These are phyloP conservation scores for Machimus atricapillus DNA, from an alignment of 2,888 invertebrate genomes.

Conservation along the genomic window DNA sequence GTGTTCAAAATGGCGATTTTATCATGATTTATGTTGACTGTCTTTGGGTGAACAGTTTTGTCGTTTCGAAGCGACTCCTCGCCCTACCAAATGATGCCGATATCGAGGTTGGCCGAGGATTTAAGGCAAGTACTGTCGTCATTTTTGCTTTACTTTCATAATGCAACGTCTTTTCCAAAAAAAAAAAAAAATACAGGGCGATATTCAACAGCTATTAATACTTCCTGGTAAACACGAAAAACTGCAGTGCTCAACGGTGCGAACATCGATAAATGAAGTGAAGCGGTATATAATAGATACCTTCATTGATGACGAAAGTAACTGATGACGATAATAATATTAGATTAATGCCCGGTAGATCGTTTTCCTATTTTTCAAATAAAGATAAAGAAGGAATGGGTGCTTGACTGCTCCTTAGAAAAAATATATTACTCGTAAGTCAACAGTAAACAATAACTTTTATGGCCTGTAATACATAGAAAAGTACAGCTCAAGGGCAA, in stretches of 20 bases:
- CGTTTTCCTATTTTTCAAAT: slow-evolving; percentile 30
- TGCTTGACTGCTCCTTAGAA: not conserved
- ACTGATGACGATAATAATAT: slow-evolving; percentile 52
- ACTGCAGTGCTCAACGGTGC: slow-evolving; percentile 59
- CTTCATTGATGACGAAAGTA: slow-evolving; percentile 60
- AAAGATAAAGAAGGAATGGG: not conserved
- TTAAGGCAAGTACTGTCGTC: slow-evolving; percentile 56
- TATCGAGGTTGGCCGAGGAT: slow-evolving; percentile 60
- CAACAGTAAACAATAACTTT: slow-evolving; percentile 46
- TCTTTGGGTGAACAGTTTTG: slow-evolving; percentile 61
- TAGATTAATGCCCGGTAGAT: not conserved
- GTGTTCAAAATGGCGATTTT: slow-evolving; percentile 62
- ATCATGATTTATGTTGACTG: slow-evolving; percentile 62
- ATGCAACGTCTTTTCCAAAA: not conserved
- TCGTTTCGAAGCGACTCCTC: slow-evolving; percentile 60
- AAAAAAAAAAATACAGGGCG: slow-evolving; percentile 57
- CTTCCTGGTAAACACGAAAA: slow-evolving; percentile 60
- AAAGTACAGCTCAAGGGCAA: slow-evolving; percentile 25
- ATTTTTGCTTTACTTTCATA: not conserved
- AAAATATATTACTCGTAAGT: slow-evolving; percentile 21
- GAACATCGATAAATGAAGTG: slow-evolving; percentile 61
- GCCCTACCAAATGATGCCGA: slow-evolving; percentile 59
- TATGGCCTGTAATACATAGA: slow-evolving; percentile 45
- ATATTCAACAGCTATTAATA: slow-evolving; percentile 59
- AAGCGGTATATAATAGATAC: slow-evolving; percentile 62